A percentile compares a stretch with the other conserved stretches of the same genome.
Conservation (phyloP, 1,140 invertebrate species). For the Metaphire vulgaris region DNA sequence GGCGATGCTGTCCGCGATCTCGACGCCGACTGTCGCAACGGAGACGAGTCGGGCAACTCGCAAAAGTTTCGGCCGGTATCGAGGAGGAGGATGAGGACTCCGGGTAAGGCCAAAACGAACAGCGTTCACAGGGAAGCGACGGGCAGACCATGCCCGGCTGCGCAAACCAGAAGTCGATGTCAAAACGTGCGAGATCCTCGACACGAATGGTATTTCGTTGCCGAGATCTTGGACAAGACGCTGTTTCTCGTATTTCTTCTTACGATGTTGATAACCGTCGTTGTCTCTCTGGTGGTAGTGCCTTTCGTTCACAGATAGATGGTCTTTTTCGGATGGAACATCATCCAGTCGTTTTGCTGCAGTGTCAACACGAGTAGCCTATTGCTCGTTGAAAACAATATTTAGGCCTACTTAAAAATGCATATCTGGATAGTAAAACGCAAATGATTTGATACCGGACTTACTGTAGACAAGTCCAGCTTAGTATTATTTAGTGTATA, state of each 20-base stretch:
- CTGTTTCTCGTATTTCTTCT: constrained; percentile 18
- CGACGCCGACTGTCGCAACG: neutral
- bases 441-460: too few species aligned
- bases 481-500: too few species aligned
- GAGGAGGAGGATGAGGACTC: neutral
- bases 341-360: too few species aligned
- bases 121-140: neutral
- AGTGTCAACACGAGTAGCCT: too few species aligned
- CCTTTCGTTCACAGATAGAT: constrained; percentile 27
- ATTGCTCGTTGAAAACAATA: too few species aligned
- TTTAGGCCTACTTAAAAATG: too few species aligned
- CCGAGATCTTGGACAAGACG: constrained; percentile 30
- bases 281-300: constrained; percentile 39
- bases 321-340: too few species aligned
- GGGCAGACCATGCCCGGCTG: neutral
- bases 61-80: neutral
- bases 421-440: too few species aligned
- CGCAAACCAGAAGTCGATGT: neutral
- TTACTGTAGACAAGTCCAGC: too few species aligned
- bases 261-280: constrained; percentile 33
- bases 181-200: neutral
- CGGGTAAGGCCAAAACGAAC: neutral
- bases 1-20: neutral
- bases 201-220: constrained; percentile 33
- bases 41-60: neutral